Evolutionary conservation across 2,797 vertebrate species (phyloP).

Genomic region (Ctenochaetus hawaiiensis): DNA sequence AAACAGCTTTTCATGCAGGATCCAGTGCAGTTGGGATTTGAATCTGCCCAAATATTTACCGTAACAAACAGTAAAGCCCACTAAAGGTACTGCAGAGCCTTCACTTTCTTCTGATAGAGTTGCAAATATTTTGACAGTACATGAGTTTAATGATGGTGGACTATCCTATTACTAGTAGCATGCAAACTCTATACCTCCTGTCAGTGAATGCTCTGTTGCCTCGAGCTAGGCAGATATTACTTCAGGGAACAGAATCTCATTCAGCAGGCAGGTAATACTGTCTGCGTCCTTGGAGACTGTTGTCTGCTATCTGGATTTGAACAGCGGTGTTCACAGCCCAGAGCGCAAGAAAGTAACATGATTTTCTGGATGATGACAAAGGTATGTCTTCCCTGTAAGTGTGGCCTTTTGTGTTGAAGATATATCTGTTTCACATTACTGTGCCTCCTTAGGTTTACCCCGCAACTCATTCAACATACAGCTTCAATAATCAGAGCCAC

Average conservation of each 20-base stretch:
- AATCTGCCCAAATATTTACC: constrained; percentile 37
- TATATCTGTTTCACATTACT: constrained; percentile 83
- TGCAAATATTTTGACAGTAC: constrained; percentile 68
- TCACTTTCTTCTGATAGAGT: constrained; percentile 39
- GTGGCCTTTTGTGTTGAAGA: constrained; percentile 67
- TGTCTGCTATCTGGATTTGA: constrained; percentile 63
- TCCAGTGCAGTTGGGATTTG: constrained; percentile 22
- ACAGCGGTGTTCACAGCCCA: constrained; percentile 56
- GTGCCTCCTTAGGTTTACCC: constrained; percentile 71
- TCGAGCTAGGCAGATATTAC: constrained; percentile 72
- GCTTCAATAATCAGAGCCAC: constrained; percentile 81
- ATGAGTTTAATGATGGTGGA: constrained; percentile 63
- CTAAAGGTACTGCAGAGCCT: constrained; percentile 31
- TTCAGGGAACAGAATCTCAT: constrained; percentile 69
- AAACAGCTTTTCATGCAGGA: constrained; percentile 11
- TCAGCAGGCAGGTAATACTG: constrained; percentile 62
- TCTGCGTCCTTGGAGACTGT: constrained; percentile 65
- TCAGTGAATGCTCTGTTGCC: constrained; percentile 59
- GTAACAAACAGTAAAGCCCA: constrained; percentile 46
- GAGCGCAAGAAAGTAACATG: constrained; percentile 66
- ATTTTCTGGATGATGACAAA: constrained; percentile 77
- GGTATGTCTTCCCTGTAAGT: constrained; percentile 76
- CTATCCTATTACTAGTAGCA: constrained; percentile 69
- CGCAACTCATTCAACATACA: constrained; percentile 66
- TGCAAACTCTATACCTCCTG: constrained; percentile 62